Evolutionary conservation across 2,888 invertebrate genomes (phyloP).

Genomic region (Nineta flava): DNA sequence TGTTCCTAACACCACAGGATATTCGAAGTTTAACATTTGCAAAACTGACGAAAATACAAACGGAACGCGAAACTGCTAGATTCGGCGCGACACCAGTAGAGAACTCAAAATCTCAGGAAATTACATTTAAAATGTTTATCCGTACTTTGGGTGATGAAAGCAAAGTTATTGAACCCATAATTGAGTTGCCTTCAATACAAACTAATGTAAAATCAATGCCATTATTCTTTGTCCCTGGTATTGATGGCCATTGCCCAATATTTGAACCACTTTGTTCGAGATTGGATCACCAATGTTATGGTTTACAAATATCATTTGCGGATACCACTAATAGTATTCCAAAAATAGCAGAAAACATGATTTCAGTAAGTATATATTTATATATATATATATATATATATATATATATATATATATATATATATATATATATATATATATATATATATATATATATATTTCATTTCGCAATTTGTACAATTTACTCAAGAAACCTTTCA

Average conservation of each 20-base stretch:
- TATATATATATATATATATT: too few species aligned
- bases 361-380: conserved; percentile 37
- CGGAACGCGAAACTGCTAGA: not conserved
- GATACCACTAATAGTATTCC: conserved; percentile 28
- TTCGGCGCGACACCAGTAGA: not conserved
- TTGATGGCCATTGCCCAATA: conserved; percentile 44
- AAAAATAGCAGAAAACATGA: conserved; percentile 33
- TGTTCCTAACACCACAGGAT: conserved; percentile 73
- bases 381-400: too few species aligned
- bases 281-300: conserved; percentile 33
- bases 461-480: too few species aligned
- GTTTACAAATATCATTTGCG: conserved; percentile 36
- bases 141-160: conserved; percentile 44
- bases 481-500: too few species aligned
- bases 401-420: too few species aligned
- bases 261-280: conserved; percentile 35
- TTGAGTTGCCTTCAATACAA: conserved; percentile 27
- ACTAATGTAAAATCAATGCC: not conserved
- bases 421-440: too few species aligned
- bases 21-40: conserved; percentile 66
- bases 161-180: conserved; percentile 31
- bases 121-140: conserved; percentile 36
- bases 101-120: conserved; percentile 13
- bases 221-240: conserved; percentile 39
- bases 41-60: conserved; percentile 25